Conservation (phyloP, 2,113 vertebrate species). For the Dasyurus viverrinus region DNA sequence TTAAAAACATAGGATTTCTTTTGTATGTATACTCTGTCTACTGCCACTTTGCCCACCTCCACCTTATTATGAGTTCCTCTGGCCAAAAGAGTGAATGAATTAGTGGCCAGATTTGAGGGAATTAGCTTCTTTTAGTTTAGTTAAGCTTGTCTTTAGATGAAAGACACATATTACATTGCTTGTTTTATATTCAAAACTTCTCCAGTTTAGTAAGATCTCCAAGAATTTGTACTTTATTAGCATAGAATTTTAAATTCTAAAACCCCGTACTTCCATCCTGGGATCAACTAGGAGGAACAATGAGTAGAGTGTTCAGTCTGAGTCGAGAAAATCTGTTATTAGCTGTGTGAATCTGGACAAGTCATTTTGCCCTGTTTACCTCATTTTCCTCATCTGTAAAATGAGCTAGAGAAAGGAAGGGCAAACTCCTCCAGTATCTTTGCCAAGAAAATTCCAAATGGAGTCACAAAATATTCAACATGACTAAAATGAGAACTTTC, state of each 20-base stretch:
- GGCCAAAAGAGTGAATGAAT: neutral
- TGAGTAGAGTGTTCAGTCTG: no score
- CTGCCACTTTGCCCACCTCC: neutral
- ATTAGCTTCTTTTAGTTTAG: neutral
- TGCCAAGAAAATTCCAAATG: neutral
- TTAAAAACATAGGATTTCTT: neutral
- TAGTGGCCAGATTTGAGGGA: neutral
- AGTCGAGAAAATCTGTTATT: neutral
- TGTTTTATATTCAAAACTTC: neutral
- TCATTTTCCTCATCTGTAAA: slow-evolving; percentile 4
- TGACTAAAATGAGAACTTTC: neutral
- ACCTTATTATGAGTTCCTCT: neutral
- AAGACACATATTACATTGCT: neutral
- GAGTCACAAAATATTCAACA: neutral
- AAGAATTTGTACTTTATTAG: neutral
- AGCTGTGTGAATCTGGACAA: neutral
- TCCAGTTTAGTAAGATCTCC: neutral
- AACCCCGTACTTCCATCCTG: no score
- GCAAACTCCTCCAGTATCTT: neutral
- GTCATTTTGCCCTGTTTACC: neutral
- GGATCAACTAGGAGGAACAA: neutral
- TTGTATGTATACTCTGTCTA: neutral
- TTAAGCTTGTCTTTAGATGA: neutral
- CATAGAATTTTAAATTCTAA: no score
- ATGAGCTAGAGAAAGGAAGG: neutral